Evolutionary conservation across 2,797 vertebrate genomes (phyloP).

Genomic region (Danio tinwini): DNA sequence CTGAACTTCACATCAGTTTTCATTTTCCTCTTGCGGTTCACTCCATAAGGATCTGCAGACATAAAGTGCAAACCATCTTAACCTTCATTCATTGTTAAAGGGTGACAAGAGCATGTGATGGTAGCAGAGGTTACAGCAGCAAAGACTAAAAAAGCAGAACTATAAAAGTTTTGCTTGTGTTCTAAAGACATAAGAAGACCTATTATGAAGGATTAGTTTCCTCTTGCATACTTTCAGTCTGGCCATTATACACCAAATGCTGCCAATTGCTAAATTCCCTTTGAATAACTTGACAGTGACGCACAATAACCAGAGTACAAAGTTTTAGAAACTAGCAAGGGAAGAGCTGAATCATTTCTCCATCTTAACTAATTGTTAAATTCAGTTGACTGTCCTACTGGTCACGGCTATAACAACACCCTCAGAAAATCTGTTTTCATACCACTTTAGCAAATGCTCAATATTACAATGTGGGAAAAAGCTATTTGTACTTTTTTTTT

Average conservation of each 20-base stretch:
- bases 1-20: conserved; percentile 73
- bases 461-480: no score
- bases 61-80: conserved; percentile 34
- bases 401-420: no score
- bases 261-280: background rate
- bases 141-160: background rate
- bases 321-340: conserved; percentile 1
- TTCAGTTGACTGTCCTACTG: background rate
- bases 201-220: background rate
- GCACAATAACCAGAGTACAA: background rate
- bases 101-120: background rate
- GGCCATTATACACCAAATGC: background rate
- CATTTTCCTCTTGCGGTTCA: conserved; percentile 79
- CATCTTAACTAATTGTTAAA: background rate
- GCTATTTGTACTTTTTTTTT: no score
- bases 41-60: conserved; percentile 80
- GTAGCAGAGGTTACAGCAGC: background rate
- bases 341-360: conserved; percentile 13
- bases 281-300: background rate
- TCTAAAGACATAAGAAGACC: background rate
- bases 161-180: background rate
- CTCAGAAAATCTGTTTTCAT: no score
- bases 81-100: background rate
- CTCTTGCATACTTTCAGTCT: conserved; percentile 16
- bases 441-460: no score